phyloP scores from a whole-genome alignment of 2,113 vertebrate species.

The Deroptyus accipitrinus region DNA sequence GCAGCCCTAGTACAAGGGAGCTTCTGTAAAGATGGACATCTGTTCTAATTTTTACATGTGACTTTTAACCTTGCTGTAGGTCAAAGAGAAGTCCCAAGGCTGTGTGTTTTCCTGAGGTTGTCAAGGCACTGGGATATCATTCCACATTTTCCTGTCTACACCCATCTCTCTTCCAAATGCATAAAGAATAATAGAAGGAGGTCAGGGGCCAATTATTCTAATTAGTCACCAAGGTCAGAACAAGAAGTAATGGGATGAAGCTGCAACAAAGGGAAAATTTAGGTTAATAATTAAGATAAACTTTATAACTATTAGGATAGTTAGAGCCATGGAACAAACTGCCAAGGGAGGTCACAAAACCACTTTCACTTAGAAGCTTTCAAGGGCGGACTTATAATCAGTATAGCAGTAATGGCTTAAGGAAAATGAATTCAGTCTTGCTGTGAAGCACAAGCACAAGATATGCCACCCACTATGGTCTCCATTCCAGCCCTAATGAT shows the following conservation, averaged over 20 bases:
- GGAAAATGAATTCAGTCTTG: constrained; percentile 62
- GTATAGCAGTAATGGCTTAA: constrained; percentile 47
- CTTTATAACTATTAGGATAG: constrained; percentile 63
- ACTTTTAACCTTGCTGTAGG: neutral
- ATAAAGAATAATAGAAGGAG: constrained; percentile 43
- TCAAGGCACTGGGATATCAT: neutral
- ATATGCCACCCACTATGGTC: neutral
- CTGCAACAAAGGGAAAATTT: constrained; percentile 64
- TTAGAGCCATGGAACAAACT: constrained; percentile 52
- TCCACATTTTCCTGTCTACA: neutral
- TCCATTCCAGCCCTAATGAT: neutral
- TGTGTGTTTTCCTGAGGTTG: neutral
- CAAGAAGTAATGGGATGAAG: constrained; percentile 42
- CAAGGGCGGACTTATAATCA: constrained; percentile 60
- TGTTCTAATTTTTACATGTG: neutral
- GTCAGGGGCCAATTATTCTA: constrained; percentile 62
- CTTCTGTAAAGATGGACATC: neutral
- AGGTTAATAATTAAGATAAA: constrained; percentile 70
- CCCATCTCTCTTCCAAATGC: constrained; percentile 10
- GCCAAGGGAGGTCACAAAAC: constrained; percentile 52
- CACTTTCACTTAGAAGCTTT: constrained; percentile 41
- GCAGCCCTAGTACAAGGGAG: neutral
- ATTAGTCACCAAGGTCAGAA: constrained; percentile 63
- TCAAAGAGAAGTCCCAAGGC: neutral
- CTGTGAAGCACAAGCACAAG: constrained; percentile 8